Evolutionary conservation across 2,888 invertebrate species (phyloP), one percentile per base, ranked within the genome.

Genomic region (Buathra laborator): DNA sequence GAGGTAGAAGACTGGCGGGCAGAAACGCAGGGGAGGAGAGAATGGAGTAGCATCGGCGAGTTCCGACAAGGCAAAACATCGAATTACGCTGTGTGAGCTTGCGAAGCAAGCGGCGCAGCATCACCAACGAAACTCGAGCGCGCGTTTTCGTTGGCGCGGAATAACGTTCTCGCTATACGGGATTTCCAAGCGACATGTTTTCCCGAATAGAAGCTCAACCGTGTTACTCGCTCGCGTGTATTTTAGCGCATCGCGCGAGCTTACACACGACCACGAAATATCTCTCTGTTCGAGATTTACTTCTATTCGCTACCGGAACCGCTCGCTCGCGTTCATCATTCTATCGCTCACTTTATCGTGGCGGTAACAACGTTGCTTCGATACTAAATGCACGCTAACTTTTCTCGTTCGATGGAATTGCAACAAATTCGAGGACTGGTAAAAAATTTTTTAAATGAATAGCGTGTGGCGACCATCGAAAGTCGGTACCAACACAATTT

Each of bases 41-140:
- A 46, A 81, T 78, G 77, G 77, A 14, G 44, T 32, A 62, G 71
- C 71, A 72, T 77, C 67, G 80, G 67, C 48, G 74, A 78, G 74
- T 81, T 78, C 67, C 78, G 68, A 64, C 68, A 81, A 74, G 64
- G 84, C 72, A 84, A 84, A 84, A 84, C 84, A 84, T 84, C 78
- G 81, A 84, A 84, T 81, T 84, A 84, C 84, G 76, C 68, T 19
- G 59, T 19, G 77, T 70, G 72, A 84, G 78, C 81, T 81, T 46
- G 59, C 51, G 53, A 53, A 62, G 68, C 77, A n/a, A 7, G 44
- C 56, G 59, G 16, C 32, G 59, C 37, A 37, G 19, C 44, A 59
- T 72, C 72, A 29, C 56, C 59, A 12, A 24, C 44, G 59, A 24
- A 72, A 72, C 72, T 59, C 56, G 56, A 72, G 59, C 29, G 67